Evolutionary conservation across 92 coral and sea anemone species (phyloP).

Genomic region (Porites evermanni): DNA sequence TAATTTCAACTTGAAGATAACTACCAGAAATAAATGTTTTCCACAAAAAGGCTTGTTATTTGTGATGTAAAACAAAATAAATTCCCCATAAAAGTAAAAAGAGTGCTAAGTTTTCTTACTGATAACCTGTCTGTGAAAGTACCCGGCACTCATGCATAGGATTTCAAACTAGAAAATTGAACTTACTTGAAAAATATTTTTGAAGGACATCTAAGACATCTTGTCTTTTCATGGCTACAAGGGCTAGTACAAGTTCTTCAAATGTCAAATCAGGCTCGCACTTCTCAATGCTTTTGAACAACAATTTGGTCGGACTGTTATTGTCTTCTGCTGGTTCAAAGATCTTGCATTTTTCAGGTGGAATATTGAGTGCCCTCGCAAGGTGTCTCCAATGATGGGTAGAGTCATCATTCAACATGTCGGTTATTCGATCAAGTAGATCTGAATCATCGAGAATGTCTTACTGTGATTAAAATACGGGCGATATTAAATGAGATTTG

Average conservation of each 20-base stretch:
- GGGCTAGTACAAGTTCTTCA: slow-evolving; percentile 86
- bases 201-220: slow-evolving; percentile 79
- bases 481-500: too few species aligned
- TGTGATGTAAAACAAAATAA: too few species aligned
- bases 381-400: slow-evolving; percentile 76
- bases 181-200: slow-evolving; percentile 44
- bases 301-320: slow-evolving; percentile 76
- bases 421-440: slow-evolving; percentile 77
- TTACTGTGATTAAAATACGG: not conserved
- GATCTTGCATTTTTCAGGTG: slow-evolving; percentile 68
- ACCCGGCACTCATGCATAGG: too few species aligned
- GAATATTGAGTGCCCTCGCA: slow-evolving; percentile 75
- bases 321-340: slow-evolving; percentile 73
- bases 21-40: too few species aligned
- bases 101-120: too few species aligned
- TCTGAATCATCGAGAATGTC: slow-evolving; percentile 81
- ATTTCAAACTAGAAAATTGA: not conserved
- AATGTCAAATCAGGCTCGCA: slow-evolving; percentile 88
- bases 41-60: too few species aligned
- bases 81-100: too few species aligned
- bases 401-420: slow-evolving; percentile 74
- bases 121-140: too few species aligned
- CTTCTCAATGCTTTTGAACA: slow-evolving; percentile 72
- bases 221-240: slow-evolving; percentile 91
- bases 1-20: too few species aligned